These are phyloP conservation scores for Subanguina moxae DNA, from an alignment of 1,140 invertebrate genomes.

Conservation along the genomic window DNA sequence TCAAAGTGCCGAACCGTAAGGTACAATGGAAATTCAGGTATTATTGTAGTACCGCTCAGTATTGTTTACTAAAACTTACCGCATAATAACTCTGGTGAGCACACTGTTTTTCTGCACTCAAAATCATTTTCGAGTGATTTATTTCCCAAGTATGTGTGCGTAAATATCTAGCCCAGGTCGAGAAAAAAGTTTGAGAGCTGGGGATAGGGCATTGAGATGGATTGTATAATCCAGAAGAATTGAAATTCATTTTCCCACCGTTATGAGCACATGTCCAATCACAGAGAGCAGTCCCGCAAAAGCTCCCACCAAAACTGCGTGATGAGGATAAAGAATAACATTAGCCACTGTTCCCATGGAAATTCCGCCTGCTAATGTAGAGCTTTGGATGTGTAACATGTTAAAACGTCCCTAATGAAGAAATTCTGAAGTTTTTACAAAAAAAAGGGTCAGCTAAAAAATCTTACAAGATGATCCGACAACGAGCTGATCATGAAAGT, in stretches of 20 bases:
- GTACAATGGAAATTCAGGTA: no score
- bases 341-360: slow-evolving; percentile 68
- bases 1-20: no score
- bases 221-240: background rate
- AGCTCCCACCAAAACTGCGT: slow-evolving; percentile 77
- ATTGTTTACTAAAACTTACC: no score
- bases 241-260: slow-evolving; percentile 19
- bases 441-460: background rate
- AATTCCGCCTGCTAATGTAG: slow-evolving; percentile 65
- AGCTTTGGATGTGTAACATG: slow-evolving; percentile 61
- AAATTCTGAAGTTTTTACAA: background rate
- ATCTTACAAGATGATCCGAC: slow-evolving; percentile 49
- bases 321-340: slow-evolving; percentile 75
- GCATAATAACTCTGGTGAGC: no score
- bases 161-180: no score
- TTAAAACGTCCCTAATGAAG: slow-evolving; percentile 44
- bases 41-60: no score
- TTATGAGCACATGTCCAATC: slow-evolving; percentile 43
- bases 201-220: background rate
- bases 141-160: no score
- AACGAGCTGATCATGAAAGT: slow-evolving; percentile 62
- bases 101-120: no score
- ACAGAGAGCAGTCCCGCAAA: slow-evolving; percentile 77
- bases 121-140: no score
- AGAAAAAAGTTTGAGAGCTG: background rate